Evolutionary conservation across 2,888 invertebrate species (phyloP).

Genomic region (Lottia scabra): DNA sequence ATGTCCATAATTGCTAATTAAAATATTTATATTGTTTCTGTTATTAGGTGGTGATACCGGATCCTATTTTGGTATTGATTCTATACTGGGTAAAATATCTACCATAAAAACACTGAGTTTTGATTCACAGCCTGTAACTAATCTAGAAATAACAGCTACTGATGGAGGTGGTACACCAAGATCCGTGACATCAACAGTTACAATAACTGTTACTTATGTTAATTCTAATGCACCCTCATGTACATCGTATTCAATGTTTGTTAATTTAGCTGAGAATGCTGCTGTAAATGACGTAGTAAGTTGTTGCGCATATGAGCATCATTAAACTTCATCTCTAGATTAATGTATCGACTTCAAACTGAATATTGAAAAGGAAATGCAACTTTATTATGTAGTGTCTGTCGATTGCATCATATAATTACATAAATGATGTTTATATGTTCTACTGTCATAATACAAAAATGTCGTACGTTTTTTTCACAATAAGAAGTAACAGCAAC

Average conservation of each 20-base stretch:
- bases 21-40: background rate
- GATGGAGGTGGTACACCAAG: slow-evolving; percentile 38
- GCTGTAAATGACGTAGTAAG: slow-evolving; percentile 33
- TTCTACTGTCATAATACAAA: no score
- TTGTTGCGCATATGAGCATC: background rate
- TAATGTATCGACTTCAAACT: no score
- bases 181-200: slow-evolving; percentile 35
- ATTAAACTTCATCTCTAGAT: no score
- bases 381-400: no score
- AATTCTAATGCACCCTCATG: slow-evolving; percentile 60
- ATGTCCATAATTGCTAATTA: background rate
- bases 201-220: slow-evolving; percentile 47
- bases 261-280: slow-evolving; percentile 39
- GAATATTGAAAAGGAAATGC: no score
- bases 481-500: no score
- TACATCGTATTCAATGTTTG: slow-evolving; percentile 26
- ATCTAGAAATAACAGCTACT: slow-evolving; percentile 35
- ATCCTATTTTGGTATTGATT: slow-evolving; percentile 36
- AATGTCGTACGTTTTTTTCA: no score
- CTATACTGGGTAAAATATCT: slow-evolving; percentile 35
- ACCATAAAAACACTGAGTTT: slow-evolving; percentile 42
- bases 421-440: no score
- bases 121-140: slow-evolving; percentile 30
- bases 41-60: slow-evolving; percentile 41
- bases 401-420: no score